A percentile compares a stretch with the other conserved stretches of the same genome.
Conservation (phyloP, 1,140 invertebrate species). For the Coenobita brevimanus region DNA sequence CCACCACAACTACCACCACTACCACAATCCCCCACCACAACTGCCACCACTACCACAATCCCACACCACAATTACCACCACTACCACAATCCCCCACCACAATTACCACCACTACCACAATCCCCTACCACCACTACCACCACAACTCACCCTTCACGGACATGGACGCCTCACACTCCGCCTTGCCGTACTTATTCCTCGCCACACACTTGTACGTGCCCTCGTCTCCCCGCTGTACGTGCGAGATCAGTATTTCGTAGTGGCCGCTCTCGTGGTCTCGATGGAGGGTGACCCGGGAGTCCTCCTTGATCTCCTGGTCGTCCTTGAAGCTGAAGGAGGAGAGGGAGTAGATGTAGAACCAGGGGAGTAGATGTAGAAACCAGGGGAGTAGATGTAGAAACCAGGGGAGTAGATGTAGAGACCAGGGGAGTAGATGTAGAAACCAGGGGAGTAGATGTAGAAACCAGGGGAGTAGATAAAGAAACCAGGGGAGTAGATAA, state of each 20-base stretch:
- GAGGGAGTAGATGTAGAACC: neutral
- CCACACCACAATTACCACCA: too few species aligned
- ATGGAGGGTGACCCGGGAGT: conserved; percentile 83
- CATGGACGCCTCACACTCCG: conserved; percentile 83
- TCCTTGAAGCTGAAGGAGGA: conserved; percentile 85
- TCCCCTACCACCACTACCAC: too few species aligned
- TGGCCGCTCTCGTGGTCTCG: conserved; percentile 87
- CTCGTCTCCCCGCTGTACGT: conserved; percentile 86
- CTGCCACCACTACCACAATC: too few species aligned
- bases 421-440: neutral
- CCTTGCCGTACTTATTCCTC: conserved; percentile 87
- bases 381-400: neutral
- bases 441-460: neutral
- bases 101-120: too few species aligned
- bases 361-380: neutral
- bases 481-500: too few species aligned
- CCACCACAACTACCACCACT: too few species aligned
- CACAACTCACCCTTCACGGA: conserved; percentile 82
- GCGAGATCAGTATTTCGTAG: conserved; percentile 91
- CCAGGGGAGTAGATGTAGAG: conserved; percentile 78
- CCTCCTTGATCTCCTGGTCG: conserved; percentile 81
- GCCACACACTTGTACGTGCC: conserved; percentile 92
- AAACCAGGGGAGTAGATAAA: too few species aligned
- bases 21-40: too few species aligned
- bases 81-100: too few species aligned